These are phyloP conservation scores for Tricholaema leucomelas DNA, from an alignment of 2,113 vertebrate species.

Conservation along the genomic window DNA sequence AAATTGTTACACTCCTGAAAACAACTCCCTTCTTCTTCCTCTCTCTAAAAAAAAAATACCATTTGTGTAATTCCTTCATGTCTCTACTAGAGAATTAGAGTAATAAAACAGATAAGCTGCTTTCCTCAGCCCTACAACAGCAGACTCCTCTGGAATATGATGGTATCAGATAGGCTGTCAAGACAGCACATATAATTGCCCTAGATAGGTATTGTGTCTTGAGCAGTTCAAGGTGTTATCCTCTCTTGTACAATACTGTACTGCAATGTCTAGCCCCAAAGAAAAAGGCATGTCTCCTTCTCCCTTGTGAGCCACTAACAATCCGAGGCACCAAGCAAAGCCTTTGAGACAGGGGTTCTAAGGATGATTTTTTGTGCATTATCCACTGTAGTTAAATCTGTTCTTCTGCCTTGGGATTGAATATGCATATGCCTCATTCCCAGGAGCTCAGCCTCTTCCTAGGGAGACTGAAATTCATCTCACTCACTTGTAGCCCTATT, in stretches of 20 bases:
- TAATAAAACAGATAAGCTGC: neutral
- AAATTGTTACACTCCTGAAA: neutral
- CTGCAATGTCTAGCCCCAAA: neutral
- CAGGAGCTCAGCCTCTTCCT: slow-evolving; percentile 43
- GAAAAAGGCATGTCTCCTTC: neutral
- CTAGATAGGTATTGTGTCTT: neutral
- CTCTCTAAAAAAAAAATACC: no score
- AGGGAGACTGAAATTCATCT: slow-evolving; percentile 48
- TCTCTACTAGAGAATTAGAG: neutral
- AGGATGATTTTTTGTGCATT: slow-evolving; percentile 49
- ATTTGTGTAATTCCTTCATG: neutral
- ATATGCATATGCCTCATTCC: slow-evolving; percentile 49
- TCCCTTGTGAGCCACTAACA: slow-evolving; percentile 38
- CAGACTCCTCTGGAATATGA: neutral
- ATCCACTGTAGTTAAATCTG: slow-evolving; percentile 40
- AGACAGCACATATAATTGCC: neutral
- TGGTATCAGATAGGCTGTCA: neutral
- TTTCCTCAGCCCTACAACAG: neutral
- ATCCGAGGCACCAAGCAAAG: slow-evolving; percentile 25
- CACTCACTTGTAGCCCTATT: slow-evolving; percentile 12
- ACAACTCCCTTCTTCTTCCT: no score
- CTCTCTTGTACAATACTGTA: neutral
- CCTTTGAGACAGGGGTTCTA: slow-evolving; percentile 25
- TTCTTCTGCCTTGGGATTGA: slow-evolving; percentile 44
- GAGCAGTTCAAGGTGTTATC: neutral